Conservation (phyloP, 2,888 invertebrate genomes). For the Mythimna pallens region DNA sequence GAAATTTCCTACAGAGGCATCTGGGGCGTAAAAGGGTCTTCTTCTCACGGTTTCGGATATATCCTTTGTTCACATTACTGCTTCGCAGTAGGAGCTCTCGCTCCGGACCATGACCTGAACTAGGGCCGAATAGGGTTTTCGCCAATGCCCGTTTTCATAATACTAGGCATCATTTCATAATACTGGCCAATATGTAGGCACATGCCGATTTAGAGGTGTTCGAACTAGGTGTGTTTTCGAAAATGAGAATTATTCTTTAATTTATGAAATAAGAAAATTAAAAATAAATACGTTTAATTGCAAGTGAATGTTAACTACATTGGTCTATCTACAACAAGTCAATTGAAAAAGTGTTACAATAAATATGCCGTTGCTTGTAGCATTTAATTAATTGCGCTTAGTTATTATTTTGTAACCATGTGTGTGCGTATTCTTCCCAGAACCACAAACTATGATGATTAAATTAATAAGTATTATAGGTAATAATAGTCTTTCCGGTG, state of each 20-base stretch:
- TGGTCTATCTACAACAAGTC: neutral
- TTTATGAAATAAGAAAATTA: neutral
- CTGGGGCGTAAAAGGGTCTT: too few relatives aligned
- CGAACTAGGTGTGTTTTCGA: too few relatives aligned
- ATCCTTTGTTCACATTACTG: too few relatives aligned
- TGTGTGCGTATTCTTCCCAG: neutral
- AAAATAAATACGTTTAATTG: neutral
- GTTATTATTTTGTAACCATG: neutral
- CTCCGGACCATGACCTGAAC: too few relatives aligned
- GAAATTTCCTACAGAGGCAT: too few relatives aligned
- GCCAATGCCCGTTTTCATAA: neutral
- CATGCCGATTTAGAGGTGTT: too few relatives aligned
- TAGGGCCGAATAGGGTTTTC: too few relatives aligned
- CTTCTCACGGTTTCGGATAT: too few relatives aligned
- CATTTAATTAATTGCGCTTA: neutral
- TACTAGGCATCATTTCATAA: neutral
- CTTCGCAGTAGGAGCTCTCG: too few relatives aligned
- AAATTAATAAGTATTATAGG: constrained; percentile 6
- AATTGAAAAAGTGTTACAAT: neutral
- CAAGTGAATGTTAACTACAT: neutral
- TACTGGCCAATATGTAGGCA: too few relatives aligned
- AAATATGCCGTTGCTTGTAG: neutral
- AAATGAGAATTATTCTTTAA: too few relatives aligned
- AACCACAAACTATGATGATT: constrained; percentile 5
- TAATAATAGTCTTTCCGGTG: constrained; percentile 13